Base-by-base conservation (phyloP, 2,888 invertebrate species). In the Criorhina ranunculi region DNA sequence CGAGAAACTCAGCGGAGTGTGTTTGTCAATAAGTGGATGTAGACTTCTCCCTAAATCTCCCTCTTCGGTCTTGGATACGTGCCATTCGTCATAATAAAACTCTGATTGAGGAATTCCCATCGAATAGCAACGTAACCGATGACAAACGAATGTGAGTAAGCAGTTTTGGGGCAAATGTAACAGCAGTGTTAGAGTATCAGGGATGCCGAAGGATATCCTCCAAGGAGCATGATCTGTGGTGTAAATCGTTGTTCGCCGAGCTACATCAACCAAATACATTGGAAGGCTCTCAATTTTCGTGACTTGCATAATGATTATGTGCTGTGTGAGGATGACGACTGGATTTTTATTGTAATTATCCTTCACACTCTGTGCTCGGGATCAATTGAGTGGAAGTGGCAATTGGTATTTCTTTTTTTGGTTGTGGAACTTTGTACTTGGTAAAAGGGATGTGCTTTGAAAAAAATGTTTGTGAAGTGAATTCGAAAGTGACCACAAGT, bases 211-310 rank as follows among this genome's bases (percentile, higher is more conserved):
- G 55, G 44, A 53, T 69, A 69, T 33, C 9, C 31, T 64, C 17
- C 8, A 31, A 53, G 73, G 53, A 72, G 64, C 12, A 8, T 7
- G 62, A 31, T 73, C 53, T 73, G 62, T 42, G 49, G 73, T 62
- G 62, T 42, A 42, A 73, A 73, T 62, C 12, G 37, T 31, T 64
- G 44, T 44, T 42, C 15, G n/a, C 42, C 35, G 53, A 42, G 42
- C 42, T 24, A 51, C 35, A 42, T 62, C 44, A 17, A 57, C 44
- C 19, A 17, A 33, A 46, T 57, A 59, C 67, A 76, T 55, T 42
- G 67, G 29, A 69, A 77, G 67, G 67, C 76, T 77, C 76, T 77
- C 76, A 77, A 51, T 40, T 67, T 77, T 69, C 76, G 76, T 77
- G 76, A 77, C 76, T 77, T 77, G 76, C 76, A 77, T 67, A 15